phyloP scores from a whole-genome alignment of 2,797 vertebrate species.

The Dromococcyx pavoninus region DNA sequence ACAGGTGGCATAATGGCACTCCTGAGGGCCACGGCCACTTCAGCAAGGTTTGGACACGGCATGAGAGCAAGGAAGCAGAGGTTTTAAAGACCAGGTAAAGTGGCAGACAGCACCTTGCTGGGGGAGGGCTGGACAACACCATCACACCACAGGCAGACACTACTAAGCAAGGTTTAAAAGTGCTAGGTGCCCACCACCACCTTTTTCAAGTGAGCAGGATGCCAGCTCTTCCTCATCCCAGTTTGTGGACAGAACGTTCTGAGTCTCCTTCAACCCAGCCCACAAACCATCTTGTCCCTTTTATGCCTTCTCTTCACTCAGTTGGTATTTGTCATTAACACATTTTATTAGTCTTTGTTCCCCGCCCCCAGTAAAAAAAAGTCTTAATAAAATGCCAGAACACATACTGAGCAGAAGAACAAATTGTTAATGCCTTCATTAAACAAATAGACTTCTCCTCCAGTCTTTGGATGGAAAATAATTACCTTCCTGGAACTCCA shows the following conservation, averaged over 20 bases:
- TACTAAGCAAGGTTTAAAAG: neutral
- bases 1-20: neutral
- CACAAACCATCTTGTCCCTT: neutral
- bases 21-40: neutral
- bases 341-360: slow-evolving; percentile 18
- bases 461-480: slow-evolving; percentile 7
- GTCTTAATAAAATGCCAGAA: slow-evolving; percentile 37
- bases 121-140: neutral
- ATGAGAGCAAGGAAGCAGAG: neutral
- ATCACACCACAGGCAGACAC: neutral
- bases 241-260: neutral
- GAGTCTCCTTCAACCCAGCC: neutral
- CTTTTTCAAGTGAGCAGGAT: neutral
- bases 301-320: neutral
- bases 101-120: neutral
- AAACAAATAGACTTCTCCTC: slow-evolving; percentile 49
- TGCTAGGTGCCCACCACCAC: neutral
- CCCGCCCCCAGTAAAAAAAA: neutral
- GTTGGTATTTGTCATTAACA: slow-evolving; percentile 43
- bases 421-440: slow-evolving; percentile 35
- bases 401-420: slow-evolving; percentile 38
- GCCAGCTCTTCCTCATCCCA: neutral
- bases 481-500: slow-evolving; percentile 27
- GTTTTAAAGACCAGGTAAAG: neutral
- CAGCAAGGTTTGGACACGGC: neutral